These are phyloP conservation scores for Rattus rattus DNA, from an alignment of 2,113 vertebrate species.

Conservation along the genomic window DNA sequence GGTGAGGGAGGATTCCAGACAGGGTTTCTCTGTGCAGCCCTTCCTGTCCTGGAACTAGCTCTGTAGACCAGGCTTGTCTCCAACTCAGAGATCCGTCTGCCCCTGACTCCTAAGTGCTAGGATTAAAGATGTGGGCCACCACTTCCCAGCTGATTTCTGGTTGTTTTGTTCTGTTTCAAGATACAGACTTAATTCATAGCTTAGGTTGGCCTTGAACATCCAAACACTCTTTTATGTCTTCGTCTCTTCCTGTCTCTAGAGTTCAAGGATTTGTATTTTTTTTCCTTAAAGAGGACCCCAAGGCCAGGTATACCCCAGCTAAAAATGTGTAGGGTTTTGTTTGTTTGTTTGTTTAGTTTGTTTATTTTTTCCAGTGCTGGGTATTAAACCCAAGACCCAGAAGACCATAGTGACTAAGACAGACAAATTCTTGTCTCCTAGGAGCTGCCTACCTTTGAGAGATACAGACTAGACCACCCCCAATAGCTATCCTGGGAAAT, in stretches of 20 bases:
- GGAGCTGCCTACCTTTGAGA: neutral
- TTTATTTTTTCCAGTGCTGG: neutral
- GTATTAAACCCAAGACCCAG: neutral
- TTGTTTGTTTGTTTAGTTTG: neutral
- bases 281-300: neutral
- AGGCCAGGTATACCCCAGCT: neutral
- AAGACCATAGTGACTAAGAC: neutral
- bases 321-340: neutral
- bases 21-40: neutral
- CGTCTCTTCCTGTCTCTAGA: neutral
- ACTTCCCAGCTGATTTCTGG: neutral
- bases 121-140: neutral
- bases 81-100: no score
- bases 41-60: neutral
- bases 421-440: neutral
- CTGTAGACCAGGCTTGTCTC: neutral
- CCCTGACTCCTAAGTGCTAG: neutral
- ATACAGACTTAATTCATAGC: neutral
- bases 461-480: neutral
- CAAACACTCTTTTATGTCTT: neutral
- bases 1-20: neutral
- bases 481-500: neutral
- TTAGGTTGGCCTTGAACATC: neutral
- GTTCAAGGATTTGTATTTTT: neutral
- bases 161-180: neutral